Evolutionary conservation across 64 coral and sea anemone species (phyloP).

Genomic region (Dendrophyllia cribrosa): DNA sequence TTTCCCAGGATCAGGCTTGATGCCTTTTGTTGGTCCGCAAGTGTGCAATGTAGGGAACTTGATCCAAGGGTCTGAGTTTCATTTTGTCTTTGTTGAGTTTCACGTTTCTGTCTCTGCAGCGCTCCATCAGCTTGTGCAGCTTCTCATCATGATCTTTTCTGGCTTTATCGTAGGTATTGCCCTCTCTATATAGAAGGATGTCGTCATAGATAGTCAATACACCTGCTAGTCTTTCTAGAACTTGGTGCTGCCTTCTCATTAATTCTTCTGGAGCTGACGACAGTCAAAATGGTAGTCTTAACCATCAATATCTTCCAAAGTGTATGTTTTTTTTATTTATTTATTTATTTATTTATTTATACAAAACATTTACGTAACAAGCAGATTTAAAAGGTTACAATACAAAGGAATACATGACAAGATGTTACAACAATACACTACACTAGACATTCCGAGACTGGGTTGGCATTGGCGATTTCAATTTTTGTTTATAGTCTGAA

Average conservation of each 20-base stretch:
- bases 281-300: conserved; percentile 49
- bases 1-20: background rate
- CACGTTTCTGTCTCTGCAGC: background rate
- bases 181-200: background rate
- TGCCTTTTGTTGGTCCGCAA: background rate
- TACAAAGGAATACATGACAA: no score
- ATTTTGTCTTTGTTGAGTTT: conserved; percentile 19
- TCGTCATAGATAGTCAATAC: background rate
- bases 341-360: no score
- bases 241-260: background rate
- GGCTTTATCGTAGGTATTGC: background rate
- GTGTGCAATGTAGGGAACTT: background rate
- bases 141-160: background rate
- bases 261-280: conserved; percentile 12
- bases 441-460: no score
- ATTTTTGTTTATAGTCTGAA: no score
- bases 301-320: conserved; percentile 37
- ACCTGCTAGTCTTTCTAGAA: background rate
- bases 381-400: no score
- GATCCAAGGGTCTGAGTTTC: background rate
- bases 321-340: no score
- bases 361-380: no score
- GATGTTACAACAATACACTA: no score
- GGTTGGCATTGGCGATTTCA: no score
- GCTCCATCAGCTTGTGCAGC: background rate